phyloP scores from a whole-genome alignment of 2,113 vertebrate genomes.

The Thalassarche chlororhynchos region DNA sequence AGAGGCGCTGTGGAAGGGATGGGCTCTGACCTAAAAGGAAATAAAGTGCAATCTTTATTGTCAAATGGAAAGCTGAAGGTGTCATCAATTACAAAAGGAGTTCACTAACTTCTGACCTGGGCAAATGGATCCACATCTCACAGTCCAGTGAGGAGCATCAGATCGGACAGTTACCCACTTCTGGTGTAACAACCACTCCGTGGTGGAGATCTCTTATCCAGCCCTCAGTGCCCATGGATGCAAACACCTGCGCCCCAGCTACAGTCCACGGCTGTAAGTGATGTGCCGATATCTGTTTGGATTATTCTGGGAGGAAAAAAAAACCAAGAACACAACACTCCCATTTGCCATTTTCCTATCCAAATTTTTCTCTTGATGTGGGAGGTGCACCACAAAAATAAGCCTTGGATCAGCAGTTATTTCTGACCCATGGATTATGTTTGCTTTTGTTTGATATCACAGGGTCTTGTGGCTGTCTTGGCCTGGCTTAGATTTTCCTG shows the following conservation, averaged over 20 bases:
- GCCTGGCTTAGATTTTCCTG: constrained; percentile 18
- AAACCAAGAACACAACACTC: background rate
- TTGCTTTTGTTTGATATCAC: background rate
- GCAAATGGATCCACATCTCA: background rate
- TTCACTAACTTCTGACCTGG: background rate
- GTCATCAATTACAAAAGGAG: background rate
- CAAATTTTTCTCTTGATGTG: background rate
- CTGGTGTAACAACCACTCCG: background rate
- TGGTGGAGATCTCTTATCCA: background rate
- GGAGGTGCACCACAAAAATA: background rate
- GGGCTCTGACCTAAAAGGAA: background rate
- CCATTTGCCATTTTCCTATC: background rate
- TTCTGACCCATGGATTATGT: background rate
- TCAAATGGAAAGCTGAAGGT: background rate
- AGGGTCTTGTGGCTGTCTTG: background rate
- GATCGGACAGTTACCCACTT: background rate
- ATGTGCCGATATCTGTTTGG: background rate
- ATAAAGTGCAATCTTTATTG: background rate
- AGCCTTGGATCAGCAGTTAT: background rate
- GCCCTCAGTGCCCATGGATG: background rate
- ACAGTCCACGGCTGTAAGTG: background rate
- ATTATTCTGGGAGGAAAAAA: background rate
- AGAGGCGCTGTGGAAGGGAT: rapidly evolving
- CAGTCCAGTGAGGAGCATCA: background rate
- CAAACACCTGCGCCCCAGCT: background rate